Conservation (phyloP, 2,888 invertebrate genomes). For the Epirrhoe alternata region DNA sequence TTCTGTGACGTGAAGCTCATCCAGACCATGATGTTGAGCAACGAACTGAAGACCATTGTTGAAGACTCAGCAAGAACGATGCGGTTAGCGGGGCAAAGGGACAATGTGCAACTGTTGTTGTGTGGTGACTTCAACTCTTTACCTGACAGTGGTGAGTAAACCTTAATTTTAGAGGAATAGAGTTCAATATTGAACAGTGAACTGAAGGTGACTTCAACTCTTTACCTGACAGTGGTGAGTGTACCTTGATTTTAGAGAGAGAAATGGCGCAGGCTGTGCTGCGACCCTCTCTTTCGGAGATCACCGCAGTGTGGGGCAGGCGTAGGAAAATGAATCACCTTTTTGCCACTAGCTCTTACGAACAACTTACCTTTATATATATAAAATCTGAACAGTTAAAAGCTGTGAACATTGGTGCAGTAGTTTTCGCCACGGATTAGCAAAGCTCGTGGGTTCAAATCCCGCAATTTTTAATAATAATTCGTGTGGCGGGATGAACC, state of each 20-base stretch:
- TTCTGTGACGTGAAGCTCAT: constrained; percentile 99
- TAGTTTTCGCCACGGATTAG: too few species aligned
- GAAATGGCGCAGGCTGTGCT: too few species aligned
- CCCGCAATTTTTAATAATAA: too few species aligned
- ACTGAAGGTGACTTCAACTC: constrained; percentile 96
- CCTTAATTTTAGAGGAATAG: neutral
- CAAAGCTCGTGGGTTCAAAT: too few species aligned
- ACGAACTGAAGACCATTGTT: constrained; percentile 94
- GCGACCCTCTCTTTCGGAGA: too few species aligned
- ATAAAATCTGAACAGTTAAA: too few species aligned
- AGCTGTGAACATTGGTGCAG: too few species aligned
- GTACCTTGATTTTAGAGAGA: constrained; percentile 1
- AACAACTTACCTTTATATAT: too few species aligned
- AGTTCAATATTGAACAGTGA: neutral
- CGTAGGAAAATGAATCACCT: too few species aligned
- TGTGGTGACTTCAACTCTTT: constrained; percentile 99
- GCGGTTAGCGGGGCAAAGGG: constrained; percentile 89
- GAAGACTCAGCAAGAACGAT: constrained; percentile 94
- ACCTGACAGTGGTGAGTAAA: constrained; percentile 93
- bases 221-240: constrained; percentile 95
- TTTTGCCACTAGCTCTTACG: too few species aligned
- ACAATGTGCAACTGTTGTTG: constrained; percentile 95
- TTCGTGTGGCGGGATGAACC: too few species aligned
- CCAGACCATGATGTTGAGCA: constrained; percentile 99
- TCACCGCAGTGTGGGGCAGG: too few species aligned